Conservation (phyloP, 2,888 invertebrate species). For the Furcula furcula region DNA sequence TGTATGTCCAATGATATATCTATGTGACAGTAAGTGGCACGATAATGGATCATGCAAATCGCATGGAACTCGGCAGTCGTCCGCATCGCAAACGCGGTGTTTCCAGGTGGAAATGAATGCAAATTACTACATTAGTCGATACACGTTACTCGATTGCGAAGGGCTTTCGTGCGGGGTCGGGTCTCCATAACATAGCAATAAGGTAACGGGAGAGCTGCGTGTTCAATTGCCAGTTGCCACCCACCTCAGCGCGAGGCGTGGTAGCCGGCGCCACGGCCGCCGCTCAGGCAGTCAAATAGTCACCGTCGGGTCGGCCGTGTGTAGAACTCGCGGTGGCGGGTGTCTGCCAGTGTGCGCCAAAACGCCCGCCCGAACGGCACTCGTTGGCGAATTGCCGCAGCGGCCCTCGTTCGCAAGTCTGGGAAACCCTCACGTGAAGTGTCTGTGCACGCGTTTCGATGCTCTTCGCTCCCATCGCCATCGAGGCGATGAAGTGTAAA, state of each 20-base stretch:
- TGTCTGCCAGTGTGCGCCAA: conserved; percentile 71
- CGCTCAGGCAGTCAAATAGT: conserved; percentile 71
- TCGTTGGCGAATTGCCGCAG: conserved; percentile 52
- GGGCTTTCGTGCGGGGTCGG: conserved; percentile 70
- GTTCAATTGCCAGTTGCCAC: conserved; percentile 71
- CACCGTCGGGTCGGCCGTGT: conserved; percentile 68
- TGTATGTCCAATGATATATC: conserved; percentile 14
- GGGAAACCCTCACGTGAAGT: conserved; percentile 48
- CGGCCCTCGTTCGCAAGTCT: conserved; percentile 32
- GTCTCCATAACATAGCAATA: conserved; percentile 75
- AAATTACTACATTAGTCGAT: no score
- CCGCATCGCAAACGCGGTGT: conserved; percentile 15
- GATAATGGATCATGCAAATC: conserved; percentile 15
- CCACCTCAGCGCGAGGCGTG: conserved; percentile 74
- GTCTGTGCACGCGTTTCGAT: conserved; percentile 70
- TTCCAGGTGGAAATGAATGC: conserved; percentile 38
- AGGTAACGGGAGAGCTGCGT: conserved; percentile 79
- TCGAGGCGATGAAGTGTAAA: conserved; percentile 81
- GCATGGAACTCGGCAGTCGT: conserved; percentile 11
- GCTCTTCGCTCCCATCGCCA: conserved; percentile 80
- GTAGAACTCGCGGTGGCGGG: conserved; percentile 61
- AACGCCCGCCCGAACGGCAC: conserved; percentile 58
- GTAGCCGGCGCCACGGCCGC: conserved; percentile 56
- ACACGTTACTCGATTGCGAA: conserved; percentile 39
- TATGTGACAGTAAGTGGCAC: conserved; percentile 15